Percentiles rank a stretch among this genome's conserved stretches.
These are phyloP conservation scores for Drosophila baimaii DNA, from an alignment of 1,140 invertebrate species.

Conservation along the genomic window DNA sequence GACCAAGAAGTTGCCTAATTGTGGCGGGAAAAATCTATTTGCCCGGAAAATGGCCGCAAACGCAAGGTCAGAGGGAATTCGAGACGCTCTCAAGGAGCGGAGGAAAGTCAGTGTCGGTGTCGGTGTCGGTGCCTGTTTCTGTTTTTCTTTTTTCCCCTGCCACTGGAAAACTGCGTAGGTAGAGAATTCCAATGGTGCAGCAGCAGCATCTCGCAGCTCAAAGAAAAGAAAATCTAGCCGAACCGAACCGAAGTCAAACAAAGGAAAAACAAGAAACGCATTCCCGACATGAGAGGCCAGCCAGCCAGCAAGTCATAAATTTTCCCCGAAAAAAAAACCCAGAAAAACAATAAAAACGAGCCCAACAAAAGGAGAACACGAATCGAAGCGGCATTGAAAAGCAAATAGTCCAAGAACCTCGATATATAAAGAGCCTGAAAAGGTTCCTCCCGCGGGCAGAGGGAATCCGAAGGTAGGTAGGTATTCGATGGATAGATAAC, in stretches of 20 bases:
- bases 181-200: constrained; percentile 50
- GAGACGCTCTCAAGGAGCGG: constrained; percentile 64
- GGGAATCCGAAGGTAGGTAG: constrained; percentile 46
- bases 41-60: constrained; percentile 47
- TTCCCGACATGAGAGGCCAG: constrained; percentile 68
- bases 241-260: constrained; percentile 44
- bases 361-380: constrained; percentile 53
- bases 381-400: constrained; percentile 64
- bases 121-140: constrained; percentile 32
- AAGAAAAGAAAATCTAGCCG: constrained; percentile 44
- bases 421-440: constrained; percentile 47
- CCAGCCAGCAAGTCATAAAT: constrained; percentile 76
- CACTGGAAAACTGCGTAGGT: constrained; percentile 47
- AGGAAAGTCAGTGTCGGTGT: constrained; percentile 39
- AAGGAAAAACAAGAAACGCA: constrained; percentile 72
- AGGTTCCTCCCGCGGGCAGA: constrained; percentile 41
- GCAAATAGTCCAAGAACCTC: constrained; percentile 71
- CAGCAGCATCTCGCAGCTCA: constrained; percentile 28
- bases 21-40: constrained; percentile 73
- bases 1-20: constrained; percentile 58
- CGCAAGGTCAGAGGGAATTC: constrained; percentile 78
- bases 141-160: constrained; percentile 29
- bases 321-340: constrained; percentile 59
- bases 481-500: constrained; percentile 45
- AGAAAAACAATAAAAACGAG: constrained; percentile 52